phyloP scores from a whole-genome alignment of 2,888 invertebrate species.

The Papilio demoleus region DNA sequence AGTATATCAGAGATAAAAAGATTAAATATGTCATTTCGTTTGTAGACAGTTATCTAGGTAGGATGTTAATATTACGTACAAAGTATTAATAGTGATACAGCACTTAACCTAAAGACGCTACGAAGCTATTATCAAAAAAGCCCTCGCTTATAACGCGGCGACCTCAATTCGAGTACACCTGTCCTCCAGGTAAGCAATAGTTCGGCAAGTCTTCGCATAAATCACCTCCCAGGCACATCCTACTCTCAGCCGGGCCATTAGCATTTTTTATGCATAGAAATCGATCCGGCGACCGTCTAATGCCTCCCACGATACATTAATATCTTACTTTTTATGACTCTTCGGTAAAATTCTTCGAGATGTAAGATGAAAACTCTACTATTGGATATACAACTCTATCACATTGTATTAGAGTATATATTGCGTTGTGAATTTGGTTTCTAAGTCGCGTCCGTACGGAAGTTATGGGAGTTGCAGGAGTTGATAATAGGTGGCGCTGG shows the following conservation, averaged over 20 bases:
- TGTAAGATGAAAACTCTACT: constrained; percentile 52
- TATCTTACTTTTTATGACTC: constrained; percentile 84
- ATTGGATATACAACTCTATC: constrained; percentile 31
- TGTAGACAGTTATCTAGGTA: too few species aligned
- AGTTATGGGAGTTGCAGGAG: constrained; percentile 65
- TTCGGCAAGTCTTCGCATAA: constrained; percentile 71
- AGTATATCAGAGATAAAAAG: too few species aligned
- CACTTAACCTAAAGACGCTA: constrained; percentile 20
- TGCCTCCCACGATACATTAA: constrained; percentile 84
- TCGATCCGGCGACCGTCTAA: constrained; percentile 80
- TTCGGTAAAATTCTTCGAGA: constrained; percentile 73
- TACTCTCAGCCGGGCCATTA: constrained; percentile 78
- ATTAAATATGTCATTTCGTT: too few species aligned
- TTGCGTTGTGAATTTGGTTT: background rate
- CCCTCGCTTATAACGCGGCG: constrained; percentile 20
- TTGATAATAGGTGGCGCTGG: constrained; percentile 82
- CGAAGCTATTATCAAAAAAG: constrained; percentile 34
- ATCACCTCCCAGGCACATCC: constrained; percentile 70
- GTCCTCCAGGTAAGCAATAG: constrained; percentile 64
- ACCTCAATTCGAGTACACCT: constrained; percentile 54
- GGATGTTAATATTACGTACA: background rate
- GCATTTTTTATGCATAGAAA: constrained; percentile 84
- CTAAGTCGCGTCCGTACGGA: constrained; percentile 47
- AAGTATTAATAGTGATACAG: background rate
- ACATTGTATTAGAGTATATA: constrained; percentile 17